Conservation (phyloP, 2,888 invertebrate genomes). For the Caradrina clavipalpis region DNA sequence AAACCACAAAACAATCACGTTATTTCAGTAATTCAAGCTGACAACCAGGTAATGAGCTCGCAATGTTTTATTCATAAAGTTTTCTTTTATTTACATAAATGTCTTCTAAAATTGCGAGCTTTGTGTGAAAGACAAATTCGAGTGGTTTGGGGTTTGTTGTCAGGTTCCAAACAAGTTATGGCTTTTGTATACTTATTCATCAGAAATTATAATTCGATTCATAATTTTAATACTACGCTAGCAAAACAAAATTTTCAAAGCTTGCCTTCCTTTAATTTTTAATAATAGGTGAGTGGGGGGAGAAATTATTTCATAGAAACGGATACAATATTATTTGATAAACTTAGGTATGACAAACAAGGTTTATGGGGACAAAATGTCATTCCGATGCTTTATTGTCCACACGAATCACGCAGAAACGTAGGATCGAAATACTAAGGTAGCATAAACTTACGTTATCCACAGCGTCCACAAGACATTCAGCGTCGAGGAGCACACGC, state of each 20-base stretch:
- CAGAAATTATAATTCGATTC: not conserved
- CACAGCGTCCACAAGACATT: conserved; percentile 91
- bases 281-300: not conserved
- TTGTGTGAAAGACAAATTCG: conserved; percentile 41
- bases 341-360: no score
- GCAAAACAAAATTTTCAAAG: not conserved
- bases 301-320: not conserved
- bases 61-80: conserved; percentile 65
- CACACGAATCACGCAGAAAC: conserved; percentile 38
- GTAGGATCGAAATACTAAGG: conserved; percentile 54
- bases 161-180: conserved; percentile 14
- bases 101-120: conserved; percentile 54
- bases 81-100: conserved; percentile 43
- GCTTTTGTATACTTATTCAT: not conserved
- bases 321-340: no score
- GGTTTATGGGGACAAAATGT: not conserved
- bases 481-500: conserved; percentile 92
- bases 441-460: conserved; percentile 81
- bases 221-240: not conserved
- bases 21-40: conserved; percentile 29
- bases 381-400: conserved; percentile 17
- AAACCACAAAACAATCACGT: conserved; percentile 23
- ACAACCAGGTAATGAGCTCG: conserved; percentile 51
- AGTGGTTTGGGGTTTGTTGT: conserved; percentile 27
- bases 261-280: not conserved